phyloP scores from a whole-genome alignment of 2,113 vertebrate genomes.

The Pedionomus torquatus region DNA sequence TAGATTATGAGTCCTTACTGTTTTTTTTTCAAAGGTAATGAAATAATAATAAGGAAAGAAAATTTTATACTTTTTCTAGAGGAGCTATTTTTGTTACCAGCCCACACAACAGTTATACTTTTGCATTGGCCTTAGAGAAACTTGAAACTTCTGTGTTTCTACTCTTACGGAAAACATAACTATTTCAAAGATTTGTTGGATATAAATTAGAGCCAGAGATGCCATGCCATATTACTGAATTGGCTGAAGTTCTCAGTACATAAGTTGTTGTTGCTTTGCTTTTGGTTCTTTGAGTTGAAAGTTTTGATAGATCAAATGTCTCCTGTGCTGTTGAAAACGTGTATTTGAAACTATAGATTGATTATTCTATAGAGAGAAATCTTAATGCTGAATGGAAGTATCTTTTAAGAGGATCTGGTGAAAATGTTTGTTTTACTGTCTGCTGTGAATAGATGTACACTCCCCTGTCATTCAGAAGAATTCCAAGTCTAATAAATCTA shows the following conservation, averaged over 20 bases:
- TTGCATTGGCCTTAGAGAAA: neutral
- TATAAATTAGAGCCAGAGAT: neutral
- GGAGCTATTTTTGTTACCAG: neutral
- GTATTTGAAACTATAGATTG: neutral
- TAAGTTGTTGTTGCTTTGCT: neutral
- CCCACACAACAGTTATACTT: neutral
- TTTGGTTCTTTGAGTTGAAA: neutral
- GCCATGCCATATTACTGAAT: neutral
- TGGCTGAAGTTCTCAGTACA: neutral
- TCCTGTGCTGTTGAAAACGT: neutral
- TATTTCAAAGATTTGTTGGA: neutral
- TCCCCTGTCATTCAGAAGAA: neutral
- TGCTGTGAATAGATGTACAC: neutral
- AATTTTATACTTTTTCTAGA: neutral
- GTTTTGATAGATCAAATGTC: neutral
- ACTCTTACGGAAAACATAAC: neutral
- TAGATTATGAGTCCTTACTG: neutral
- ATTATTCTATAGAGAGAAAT: neutral
- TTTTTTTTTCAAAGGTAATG: neutral
- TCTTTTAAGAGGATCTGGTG: neutral
- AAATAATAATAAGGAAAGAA: neutral
- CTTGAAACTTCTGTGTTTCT: neutral
- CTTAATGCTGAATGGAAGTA: neutral
- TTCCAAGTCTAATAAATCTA: neutral
- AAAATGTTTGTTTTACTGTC: neutral